Percentiles rank a stretch among this genome's conserved stretches.
These are phyloP conservation scores for Cryptocheilus praepositus DNA, from an alignment of 2,888 invertebrate genomes.

Conservation along the genomic window DNA sequence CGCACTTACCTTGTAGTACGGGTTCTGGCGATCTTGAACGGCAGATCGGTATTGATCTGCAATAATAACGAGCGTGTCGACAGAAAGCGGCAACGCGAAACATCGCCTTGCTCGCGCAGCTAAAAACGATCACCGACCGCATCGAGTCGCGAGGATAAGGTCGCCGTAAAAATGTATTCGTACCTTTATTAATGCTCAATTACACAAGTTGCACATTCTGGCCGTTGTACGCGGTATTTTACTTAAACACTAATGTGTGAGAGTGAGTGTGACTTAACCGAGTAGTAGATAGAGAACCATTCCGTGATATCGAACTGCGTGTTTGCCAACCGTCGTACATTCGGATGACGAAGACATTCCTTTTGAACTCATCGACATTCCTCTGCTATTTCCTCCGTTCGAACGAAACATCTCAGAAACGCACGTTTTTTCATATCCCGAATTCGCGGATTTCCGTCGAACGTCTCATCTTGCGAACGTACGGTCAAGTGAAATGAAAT, in stretches of 20 bases:
- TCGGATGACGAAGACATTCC: slow-evolving; percentile 70
- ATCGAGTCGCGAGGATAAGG: neutral
- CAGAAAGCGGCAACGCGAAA: too few relatives aligned
- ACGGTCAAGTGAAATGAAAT: slow-evolving; percentile 49
- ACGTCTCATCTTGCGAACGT: slow-evolving; percentile 71
- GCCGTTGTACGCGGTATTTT: slow-evolving; percentile 54
- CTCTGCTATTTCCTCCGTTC: neutral
- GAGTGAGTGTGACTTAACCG: slow-evolving; percentile 37
- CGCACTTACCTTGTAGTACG: neutral
- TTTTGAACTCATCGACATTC: neutral
- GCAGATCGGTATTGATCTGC: neutral
- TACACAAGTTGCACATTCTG: slow-evolving; percentile 60
- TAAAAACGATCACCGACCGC: neutral
- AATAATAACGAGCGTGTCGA: too few relatives aligned
- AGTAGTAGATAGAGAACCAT: slow-evolving; percentile 38
- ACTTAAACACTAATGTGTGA: slow-evolving; percentile 44
- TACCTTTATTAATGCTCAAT: slow-evolving; percentile 67
- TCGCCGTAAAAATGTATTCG: slow-evolving; percentile 44
- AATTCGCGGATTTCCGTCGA: slow-evolving; percentile 14
- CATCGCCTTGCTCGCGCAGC: too few relatives aligned
- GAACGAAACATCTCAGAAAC: slow-evolving; percentile 13
- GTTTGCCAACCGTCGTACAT: slow-evolving; percentile 58
- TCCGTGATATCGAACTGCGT: slow-evolving; percentile 18
- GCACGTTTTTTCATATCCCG: neutral
- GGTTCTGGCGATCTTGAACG: neutral